A percentile compares a stretch with the other conserved stretches of the same genome.
These are phyloP conservation scores for Zosterops pallidus DNA, from an alignment of 2,113 vertebrate species.

Conservation along the genomic window DNA sequence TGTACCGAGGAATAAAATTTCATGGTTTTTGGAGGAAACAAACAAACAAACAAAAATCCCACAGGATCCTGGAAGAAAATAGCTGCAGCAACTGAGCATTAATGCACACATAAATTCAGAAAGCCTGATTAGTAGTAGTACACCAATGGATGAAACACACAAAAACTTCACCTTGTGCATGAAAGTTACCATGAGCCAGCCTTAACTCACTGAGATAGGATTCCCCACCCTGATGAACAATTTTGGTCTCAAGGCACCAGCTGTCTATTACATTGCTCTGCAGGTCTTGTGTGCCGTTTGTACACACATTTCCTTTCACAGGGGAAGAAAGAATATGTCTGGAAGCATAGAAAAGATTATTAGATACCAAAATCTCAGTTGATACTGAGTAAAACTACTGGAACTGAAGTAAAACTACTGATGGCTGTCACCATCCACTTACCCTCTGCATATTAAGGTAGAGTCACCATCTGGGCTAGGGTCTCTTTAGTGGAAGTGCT, in stretches of 20 bases:
- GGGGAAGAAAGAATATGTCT: not conserved
- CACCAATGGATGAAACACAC: not conserved
- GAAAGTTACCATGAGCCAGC: not conserved
- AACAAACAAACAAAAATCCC: not conserved
- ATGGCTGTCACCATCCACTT: not conserved
- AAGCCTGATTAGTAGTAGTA: not conserved
- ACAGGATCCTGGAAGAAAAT: not conserved
- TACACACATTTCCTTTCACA: not conserved
- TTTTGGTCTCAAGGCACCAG: not conserved
- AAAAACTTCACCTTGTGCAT: not conserved
- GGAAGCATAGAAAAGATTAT: not conserved
- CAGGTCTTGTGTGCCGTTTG: not conserved
- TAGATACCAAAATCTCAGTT: not conserved
- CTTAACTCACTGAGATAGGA: not conserved
- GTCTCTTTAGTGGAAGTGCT: not conserved
- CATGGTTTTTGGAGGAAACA: not conserved
- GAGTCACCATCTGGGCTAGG: not conserved
- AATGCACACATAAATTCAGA: not conserved
- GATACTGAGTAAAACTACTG: not conserved
- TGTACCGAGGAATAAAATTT: not conserved
- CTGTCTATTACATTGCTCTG: not conserved
- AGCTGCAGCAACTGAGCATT: not conserved
- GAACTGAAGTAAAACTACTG: not conserved
- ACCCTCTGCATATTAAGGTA: not conserved
- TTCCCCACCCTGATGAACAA: not conserved